Percentiles rank a stretch among this genome's conserved stretches.
These are phyloP conservation scores for Perizoma flavofasciatum DNA, from an alignment of 2,888 invertebrate genomes.

Conservation along the genomic window DNA sequence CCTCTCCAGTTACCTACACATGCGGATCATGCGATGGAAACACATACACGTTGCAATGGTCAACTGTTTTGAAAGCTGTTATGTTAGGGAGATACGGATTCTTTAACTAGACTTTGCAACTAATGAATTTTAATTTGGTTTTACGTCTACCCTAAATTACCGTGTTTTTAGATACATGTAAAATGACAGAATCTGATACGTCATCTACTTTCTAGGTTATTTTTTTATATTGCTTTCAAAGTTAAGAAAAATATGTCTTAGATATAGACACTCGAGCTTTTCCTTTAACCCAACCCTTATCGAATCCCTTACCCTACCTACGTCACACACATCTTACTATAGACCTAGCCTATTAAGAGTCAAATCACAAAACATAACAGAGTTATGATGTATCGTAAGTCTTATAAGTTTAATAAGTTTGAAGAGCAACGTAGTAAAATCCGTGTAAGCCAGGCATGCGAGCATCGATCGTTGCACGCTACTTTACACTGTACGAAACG, in stretches of 20 bases:
- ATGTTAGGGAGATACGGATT: conserved; percentile 7
- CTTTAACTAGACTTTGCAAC: too few species aligned
- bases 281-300: too few species aligned
- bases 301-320: too few species aligned
- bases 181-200: too few species aligned
- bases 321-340: too few species aligned
- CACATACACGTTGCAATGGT: conserved; percentile 41
- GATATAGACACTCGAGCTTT: too few species aligned
- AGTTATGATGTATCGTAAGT: conserved; percentile 15
- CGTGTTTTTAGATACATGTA: too few species aligned
- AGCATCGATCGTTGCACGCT: conserved; percentile 9
- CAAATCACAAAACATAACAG: conserved; percentile 3
- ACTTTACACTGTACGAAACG: conserved; percentile 12
- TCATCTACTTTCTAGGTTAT: too few species aligned
- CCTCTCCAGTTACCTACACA: conserved; percentile 53
- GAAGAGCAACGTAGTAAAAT: conserved; percentile 25
- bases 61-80: conserved; percentile 16
- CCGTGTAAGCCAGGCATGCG: conserved; percentile 18
- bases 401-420: conserved; percentile 33
- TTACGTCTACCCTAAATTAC: too few species aligned
- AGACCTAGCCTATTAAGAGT: conserved; percentile 1
- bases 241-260: too few species aligned
- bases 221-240: too few species aligned
- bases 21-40: conserved; percentile 48
- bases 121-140: conserved; percentile 9